Base-by-base conservation (phyloP, 2,888 invertebrate genomes). In the Agrotis segetum region DNA sequence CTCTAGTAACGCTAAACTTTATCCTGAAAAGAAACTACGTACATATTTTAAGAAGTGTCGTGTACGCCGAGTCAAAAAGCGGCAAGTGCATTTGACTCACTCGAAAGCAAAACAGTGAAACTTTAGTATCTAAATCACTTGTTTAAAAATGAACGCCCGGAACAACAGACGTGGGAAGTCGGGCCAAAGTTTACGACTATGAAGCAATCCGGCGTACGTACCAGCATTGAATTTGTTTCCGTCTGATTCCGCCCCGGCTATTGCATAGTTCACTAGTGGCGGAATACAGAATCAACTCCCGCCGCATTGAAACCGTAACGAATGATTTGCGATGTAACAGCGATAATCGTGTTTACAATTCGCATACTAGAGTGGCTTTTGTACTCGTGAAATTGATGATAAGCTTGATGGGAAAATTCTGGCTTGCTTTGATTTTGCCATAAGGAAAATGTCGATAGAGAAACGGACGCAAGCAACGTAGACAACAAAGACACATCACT, bases 121-220 rank as follows among this genome's bases (percentile, higher is more conserved):
- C 87, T 88, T 88, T 88, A 88, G 89, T 88, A 87, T 87, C 90
- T 92, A 92, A 91, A 92, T 93, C 89, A 90, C 89, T 90, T 89
- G 91, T 92, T 93, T 92, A 92, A 93, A 93, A 94, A 93, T 92
- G 89, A 89, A 93, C 88, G 85, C 82, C 81, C 82, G 84, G 81
- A 90, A 88, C 92, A 92, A 91, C 89, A 88, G 89, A 88, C 89
- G 89, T 82, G 85, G 89, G 80, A 89, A 91, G 89, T 90, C 88
- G 88, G 87, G 84, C 85, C 85, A 81, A 93, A 93, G 88, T 93
- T 94, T 92, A 92, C 89, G 90, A 90, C 89, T 90, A 88, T 89
- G 88, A 87, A 91, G 88, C 89, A 87, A 93, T 90, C 87, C 88
- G 79, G 83, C 67, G 80, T 85, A 86, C 83, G 84, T 88, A 85